These are phyloP conservation scores for Mechanitis messenoides DNA, from an alignment of 2,888 invertebrate genomes.

Conservation along the genomic window DNA sequence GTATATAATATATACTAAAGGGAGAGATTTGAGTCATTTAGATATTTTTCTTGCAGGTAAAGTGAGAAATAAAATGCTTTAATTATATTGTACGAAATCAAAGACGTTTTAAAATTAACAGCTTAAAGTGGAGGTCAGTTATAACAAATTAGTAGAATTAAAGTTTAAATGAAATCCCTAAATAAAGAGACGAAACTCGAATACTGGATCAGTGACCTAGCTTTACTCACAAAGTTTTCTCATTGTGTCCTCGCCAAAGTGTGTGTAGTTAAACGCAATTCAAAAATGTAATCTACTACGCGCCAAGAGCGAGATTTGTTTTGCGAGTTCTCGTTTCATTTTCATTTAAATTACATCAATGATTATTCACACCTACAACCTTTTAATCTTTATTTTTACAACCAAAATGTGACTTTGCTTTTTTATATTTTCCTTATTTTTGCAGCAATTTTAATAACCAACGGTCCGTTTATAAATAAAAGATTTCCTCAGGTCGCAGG, in stretches of 20 bases:
- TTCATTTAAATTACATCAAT: neutral
- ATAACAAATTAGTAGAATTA: neutral
- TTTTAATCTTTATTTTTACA: too few species aligned
- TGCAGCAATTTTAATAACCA: too few species aligned
- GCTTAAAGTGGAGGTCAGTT: neutral
- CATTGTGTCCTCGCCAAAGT: conserved; percentile 7
- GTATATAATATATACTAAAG: too few species aligned
- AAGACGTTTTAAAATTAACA: neutral
- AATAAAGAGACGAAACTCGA: conserved; percentile 1
- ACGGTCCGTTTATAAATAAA: too few species aligned
- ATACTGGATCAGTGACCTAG: conserved; percentile 4
- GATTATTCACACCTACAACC: neutral
- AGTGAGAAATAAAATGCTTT: neutral
- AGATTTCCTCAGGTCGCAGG: too few species aligned
- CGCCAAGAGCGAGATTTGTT: conserved; percentile 1
- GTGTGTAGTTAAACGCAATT: conserved; percentile 7
- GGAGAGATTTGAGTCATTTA: too few species aligned
- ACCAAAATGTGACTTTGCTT: too few species aligned
- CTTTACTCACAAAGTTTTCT: conserved; percentile 5
- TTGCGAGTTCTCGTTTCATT: conserved; percentile 5
- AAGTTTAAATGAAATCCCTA: conserved; percentile 5
- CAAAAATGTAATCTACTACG: neutral
- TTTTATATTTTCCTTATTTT: too few species aligned
- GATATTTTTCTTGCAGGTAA: neutral
- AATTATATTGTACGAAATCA: neutral